These are phyloP conservation scores for Aptenodytes forsteri DNA, from an alignment of 2,113 vertebrate species.

Conservation along the genomic window DNA sequence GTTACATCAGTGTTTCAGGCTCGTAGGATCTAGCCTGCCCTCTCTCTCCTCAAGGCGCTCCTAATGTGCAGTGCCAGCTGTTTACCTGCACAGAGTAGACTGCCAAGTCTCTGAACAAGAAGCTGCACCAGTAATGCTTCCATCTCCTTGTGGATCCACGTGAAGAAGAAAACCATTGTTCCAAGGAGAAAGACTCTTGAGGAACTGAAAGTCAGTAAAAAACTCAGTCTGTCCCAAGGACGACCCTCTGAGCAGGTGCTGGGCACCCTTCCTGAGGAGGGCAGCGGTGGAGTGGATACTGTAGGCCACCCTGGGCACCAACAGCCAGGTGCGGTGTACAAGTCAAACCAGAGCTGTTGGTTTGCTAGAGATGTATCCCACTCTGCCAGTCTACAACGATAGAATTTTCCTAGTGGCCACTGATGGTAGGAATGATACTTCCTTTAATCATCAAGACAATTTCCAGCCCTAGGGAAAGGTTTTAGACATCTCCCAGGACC, in stretches of 20 bases:
- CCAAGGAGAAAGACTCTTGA: background rate
- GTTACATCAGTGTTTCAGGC: background rate
- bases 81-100: background rate
- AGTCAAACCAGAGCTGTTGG: background rate
- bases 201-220: background rate
- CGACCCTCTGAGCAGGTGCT: background rate
- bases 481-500: background rate
- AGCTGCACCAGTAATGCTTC: background rate
- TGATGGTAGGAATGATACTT: background rate
- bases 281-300: background rate
- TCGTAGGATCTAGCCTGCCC: background rate
- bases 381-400: background rate
- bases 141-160: background rate
- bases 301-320: background rate
- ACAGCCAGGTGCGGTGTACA: background rate
- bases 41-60: background rate
- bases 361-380: background rate
- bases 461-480: background rate
- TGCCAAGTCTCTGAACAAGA: background rate
- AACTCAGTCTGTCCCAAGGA: background rate
- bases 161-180: background rate
- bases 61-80: background rate
- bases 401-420: background rate
- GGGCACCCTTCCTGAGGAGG: background rate
- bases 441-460: background rate